Evolutionary conservation across 1,140 invertebrate species (phyloP).

Genomic region (Apocrypta bakeri): DNA sequence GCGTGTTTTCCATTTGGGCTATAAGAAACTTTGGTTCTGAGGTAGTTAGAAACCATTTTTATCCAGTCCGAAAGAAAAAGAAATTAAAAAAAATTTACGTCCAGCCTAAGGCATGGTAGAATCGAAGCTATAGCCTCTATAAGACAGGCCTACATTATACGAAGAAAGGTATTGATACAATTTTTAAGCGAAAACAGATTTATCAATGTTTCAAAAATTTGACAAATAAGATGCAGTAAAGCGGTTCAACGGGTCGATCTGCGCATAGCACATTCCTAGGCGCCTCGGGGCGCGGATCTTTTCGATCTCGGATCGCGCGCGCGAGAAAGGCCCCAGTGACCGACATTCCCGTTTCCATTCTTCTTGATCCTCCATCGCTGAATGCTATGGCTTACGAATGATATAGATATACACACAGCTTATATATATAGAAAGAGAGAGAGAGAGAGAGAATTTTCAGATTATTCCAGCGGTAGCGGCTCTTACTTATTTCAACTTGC

Average conservation of each 20-base stretch:
- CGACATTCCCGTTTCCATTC: slow-evolving; percentile 69
- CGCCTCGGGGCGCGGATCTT: background rate
- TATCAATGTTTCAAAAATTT: too few species aligned
- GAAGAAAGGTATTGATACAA: too few species aligned
- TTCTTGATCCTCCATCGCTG: slow-evolving; percentile 59
- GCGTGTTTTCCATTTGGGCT: too few species aligned
- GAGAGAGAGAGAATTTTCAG: slow-evolving; percentile 56
- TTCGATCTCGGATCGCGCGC: slow-evolving; percentile 43
- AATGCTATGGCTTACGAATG: slow-evolving; percentile 50
- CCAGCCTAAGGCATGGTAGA: too few species aligned
- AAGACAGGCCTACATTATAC: too few species aligned
- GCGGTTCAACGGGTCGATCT: slow-evolving; percentile 5
- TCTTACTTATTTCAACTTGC: slow-evolving; percentile 7
- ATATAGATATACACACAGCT: slow-evolving; percentile 50
- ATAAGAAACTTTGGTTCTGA: too few species aligned
- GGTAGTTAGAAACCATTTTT: too few species aligned
- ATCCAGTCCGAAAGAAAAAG: too few species aligned
- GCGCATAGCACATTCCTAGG: background rate
- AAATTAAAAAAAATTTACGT: too few species aligned
- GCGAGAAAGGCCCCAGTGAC: slow-evolving; percentile 67
- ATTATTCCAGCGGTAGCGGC: slow-evolving; percentile 39
- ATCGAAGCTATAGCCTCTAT: too few species aligned
- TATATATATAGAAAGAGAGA: slow-evolving; percentile 50
- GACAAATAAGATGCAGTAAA: background rate
- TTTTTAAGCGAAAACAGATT: too few species aligned